A percentile compares a stretch with the other conserved stretches of the same genome.
phyloP scores from a whole-genome alignment of 2,113 vertebrate species.

The Glaucidium brasilianum region DNA sequence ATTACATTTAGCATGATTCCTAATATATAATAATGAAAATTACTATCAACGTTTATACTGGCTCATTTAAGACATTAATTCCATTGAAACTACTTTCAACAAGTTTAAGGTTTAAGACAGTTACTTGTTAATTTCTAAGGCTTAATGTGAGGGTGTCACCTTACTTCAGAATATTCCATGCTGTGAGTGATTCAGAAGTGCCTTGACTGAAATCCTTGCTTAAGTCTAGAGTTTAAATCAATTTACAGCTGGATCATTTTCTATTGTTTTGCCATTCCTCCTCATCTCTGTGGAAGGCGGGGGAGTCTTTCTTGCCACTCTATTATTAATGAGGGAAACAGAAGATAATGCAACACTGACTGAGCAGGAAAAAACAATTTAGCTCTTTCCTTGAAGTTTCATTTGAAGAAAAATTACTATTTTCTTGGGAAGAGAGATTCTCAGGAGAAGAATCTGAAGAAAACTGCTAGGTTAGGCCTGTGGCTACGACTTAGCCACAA shows the following conservation, averaged over 20 bases:
- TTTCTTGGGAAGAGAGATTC: background rate
- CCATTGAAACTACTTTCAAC: background rate
- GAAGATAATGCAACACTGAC: background rate
- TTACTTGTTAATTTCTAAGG: constrained; percentile 7
- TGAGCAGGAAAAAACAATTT: background rate
- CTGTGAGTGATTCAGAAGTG: background rate
- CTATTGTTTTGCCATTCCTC: background rate
- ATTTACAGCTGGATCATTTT: background rate
- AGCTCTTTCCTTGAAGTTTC: background rate
- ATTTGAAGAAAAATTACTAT: background rate
- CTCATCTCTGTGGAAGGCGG: background rate
- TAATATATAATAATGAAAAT: background rate
- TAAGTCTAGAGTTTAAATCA: background rate
- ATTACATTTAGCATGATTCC: background rate
- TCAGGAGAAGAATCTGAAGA: background rate
- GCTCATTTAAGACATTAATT: constrained; percentile 2
- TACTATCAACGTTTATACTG: background rate
- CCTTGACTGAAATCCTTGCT: background rate
- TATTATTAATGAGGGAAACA: background rate
- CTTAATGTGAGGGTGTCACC: background rate
- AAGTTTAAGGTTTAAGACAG: background rate
- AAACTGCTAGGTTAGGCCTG: background rate
- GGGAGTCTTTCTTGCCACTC: background rate
- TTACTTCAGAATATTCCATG: background rate
- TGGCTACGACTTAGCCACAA: background rate